These are phyloP conservation scores for Exephanes ischioxanthus DNA, from an alignment of 2,888 invertebrate species.

Conservation along the genomic window DNA sequence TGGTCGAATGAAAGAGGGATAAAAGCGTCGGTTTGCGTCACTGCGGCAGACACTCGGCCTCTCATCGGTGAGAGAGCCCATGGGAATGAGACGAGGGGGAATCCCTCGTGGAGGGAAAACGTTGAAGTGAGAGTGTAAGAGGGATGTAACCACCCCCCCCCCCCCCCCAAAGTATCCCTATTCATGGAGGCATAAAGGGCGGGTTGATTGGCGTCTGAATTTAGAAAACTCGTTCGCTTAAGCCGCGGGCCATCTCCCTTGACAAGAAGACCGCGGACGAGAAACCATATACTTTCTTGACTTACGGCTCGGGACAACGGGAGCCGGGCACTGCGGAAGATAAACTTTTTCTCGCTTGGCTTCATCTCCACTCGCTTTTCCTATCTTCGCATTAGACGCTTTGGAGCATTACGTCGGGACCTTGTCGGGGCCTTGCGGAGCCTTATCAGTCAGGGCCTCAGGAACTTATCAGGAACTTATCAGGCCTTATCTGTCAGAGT, in stretches of 20 bases:
- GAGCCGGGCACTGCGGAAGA: slow-evolving; percentile 48
- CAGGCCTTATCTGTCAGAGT: too few relatives aligned
- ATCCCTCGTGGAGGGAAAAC: slow-evolving; percentile 28
- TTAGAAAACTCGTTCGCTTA: slow-evolving; percentile 48
- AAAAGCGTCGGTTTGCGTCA: slow-evolving; percentile 39
- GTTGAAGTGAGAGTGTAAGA: slow-evolving; percentile 33
- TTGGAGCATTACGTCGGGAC: too few relatives aligned
- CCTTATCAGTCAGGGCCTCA: too few relatives aligned
- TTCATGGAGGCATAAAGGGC: slow-evolving; percentile 49
- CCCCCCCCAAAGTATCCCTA: slow-evolving; percentile 44
- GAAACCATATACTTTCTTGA: slow-evolving; percentile 59
- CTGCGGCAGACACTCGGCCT: slow-evolving; percentile 34
- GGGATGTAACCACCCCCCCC: neutral
- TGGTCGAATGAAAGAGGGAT: slow-evolving; percentile 47
- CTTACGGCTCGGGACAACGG: slow-evolving; percentile 44
- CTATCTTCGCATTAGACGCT: neutral
- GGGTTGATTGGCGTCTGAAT: slow-evolving; percentile 61
- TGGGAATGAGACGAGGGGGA: slow-evolving; percentile 25
- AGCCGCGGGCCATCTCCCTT: slow-evolving; percentile 6
- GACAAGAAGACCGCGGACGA: slow-evolving; percentile 22
- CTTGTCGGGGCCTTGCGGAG: too few relatives aligned
- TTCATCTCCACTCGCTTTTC: neutral
- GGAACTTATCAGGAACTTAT: too few relatives aligned
- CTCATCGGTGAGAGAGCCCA: slow-evolving; percentile 2
- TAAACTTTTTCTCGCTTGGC: slow-evolving; percentile 57